Evolutionary conservation across 2,797 vertebrate species (phyloP).

Genomic region (Glyptemys insculpta): DNA sequence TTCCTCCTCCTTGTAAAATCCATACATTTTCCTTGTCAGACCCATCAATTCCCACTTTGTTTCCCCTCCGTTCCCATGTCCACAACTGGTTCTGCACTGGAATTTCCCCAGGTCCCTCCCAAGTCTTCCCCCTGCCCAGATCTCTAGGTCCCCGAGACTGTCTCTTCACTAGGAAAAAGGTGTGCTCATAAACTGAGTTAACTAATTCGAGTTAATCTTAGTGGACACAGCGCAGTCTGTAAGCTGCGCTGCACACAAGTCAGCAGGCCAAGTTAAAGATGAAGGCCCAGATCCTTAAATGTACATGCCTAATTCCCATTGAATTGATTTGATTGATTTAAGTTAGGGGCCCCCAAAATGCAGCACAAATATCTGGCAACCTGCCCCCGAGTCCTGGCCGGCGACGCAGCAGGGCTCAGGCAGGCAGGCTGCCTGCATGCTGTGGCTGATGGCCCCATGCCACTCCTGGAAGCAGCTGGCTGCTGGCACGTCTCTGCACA

Average conservation of each 20-base stretch:
- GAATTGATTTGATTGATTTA: neutral
- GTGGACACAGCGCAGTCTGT: neutral
- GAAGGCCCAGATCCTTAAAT: neutral
- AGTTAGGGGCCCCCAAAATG: neutral
- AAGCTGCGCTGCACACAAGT: neutral
- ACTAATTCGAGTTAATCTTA: neutral
- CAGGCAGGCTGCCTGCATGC: too few relatives aligned
- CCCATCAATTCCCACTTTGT: neutral
- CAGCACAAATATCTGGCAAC: too few relatives aligned
- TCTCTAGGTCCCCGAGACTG: neutral
- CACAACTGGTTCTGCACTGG: slow-evolving; percentile 28
- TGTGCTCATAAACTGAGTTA: neutral
- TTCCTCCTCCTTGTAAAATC: neutral
- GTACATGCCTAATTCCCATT: neutral
- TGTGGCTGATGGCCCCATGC: too few relatives aligned
- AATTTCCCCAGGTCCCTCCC: neutral
- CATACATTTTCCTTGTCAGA: neutral
- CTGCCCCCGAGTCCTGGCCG: too few relatives aligned
- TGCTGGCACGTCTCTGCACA: too few relatives aligned
- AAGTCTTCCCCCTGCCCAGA: neutral
- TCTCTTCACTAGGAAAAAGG: neutral
- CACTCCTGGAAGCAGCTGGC: too few relatives aligned
- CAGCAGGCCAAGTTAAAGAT: neutral
- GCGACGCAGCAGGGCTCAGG: too few relatives aligned
- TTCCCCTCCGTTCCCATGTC: neutral